These are phyloP conservation scores for Zelleria hepariella DNA, from an alignment of 2,888 invertebrate species.

Conservation along the genomic window DNA sequence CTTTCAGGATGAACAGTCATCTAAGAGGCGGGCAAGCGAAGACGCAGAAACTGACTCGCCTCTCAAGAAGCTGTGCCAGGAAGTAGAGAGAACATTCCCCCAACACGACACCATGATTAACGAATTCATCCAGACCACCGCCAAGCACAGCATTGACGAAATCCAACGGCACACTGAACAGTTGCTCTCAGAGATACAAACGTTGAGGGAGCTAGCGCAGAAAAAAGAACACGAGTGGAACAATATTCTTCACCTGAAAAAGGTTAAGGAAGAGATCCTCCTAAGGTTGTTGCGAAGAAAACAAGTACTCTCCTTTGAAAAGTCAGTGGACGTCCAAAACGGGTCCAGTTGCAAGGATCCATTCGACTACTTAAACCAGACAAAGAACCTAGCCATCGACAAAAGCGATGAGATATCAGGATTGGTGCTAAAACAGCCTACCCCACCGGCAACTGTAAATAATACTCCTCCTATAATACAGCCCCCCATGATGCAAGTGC, in stretches of 20 bases:
- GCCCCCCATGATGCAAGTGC: conserved; percentile 34
- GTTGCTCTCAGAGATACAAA: conserved; percentile 76
- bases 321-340: conserved; percentile 52
- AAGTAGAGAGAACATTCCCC: conserved; percentile 64
- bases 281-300: conserved; percentile 79
- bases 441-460: conserved; percentile 18
- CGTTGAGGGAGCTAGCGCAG: conserved; percentile 79
- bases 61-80: conserved; percentile 60
- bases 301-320: conserved; percentile 72
- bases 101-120: conserved; percentile 74
- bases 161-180: conserved; percentile 76
- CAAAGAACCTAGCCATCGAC: conserved; percentile 58
- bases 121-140: conserved; percentile 75
- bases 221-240: conserved; percentile 92
- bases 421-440: conserved; percentile 49
- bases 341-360: conserved; percentile 51
- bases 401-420: conserved; percentile 66
- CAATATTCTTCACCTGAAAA: conserved; percentile 83
- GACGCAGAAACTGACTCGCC: conserved; percentile 61
- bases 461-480: conserved; percentile 39
- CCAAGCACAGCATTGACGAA: conserved; percentile 73
- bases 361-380: conserved; percentile 55
- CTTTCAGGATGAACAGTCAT: conserved; percentile 49
- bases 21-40: conserved; percentile 50
- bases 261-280: conserved; percentile 86